Conservation (phyloP, 2,797 vertebrate genomes). For the Nyctalus aviator region DNA sequence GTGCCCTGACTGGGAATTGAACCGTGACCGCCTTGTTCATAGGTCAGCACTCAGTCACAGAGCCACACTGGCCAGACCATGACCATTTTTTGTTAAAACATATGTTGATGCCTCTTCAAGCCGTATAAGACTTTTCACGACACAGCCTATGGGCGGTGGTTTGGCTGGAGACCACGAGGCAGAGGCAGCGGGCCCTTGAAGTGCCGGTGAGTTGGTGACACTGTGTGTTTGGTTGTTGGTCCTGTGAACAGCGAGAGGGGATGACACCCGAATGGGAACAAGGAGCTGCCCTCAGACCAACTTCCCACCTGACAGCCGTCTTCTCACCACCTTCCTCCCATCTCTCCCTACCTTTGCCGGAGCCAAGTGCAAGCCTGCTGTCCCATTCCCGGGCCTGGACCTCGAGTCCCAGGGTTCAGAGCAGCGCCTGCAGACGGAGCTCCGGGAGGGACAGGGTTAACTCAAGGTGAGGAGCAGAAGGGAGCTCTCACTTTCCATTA, state of each 20-base stretch:
- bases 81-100: neutral
- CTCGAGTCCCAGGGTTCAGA: neutral
- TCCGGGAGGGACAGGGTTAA: conserved; percentile 40
- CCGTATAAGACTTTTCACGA: neutral
- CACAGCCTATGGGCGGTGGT: neutral
- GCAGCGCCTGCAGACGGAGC: conserved; percentile 54
- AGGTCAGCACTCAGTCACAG: neutral
- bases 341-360: neutral
- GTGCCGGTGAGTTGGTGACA: neutral
- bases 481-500: conserved; percentile 17
- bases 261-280: rapidly evolving
- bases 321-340: neutral
- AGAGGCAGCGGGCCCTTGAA: neutral
- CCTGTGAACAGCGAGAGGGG: neutral
- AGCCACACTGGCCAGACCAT: neutral
- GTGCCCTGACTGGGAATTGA: neutral
- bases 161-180: rapidly evolving
- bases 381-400: neutral
- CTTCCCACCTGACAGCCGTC: neutral
- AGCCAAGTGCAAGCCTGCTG: rapidly evolving
- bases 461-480: rapidly evolving
- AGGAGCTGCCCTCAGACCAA: neutral
- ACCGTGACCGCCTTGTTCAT: too few species aligned
- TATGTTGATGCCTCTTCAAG: rapidly evolving
- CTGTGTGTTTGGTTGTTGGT: neutral